A percentile compares a stretch with the other conserved stretches of the same genome.
Evolutionary conservation across 2,113 vertebrate genomes (phyloP).

Genomic region (Nyctereutes procyonoides): DNA sequence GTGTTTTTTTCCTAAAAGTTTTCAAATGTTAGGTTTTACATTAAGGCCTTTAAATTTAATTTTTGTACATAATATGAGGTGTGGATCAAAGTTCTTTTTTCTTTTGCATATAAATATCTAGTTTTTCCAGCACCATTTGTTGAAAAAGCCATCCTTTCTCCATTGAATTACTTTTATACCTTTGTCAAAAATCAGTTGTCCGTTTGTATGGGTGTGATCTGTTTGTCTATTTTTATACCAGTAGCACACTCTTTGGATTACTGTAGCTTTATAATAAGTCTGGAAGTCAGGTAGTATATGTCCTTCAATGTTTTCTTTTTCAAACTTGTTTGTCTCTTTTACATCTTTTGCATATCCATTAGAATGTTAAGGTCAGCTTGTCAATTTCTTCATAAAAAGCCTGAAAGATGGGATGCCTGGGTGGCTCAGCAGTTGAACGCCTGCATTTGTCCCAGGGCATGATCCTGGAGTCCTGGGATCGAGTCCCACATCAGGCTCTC

Average conservation of each 20-base stretch:
- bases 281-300: background rate
- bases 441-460: no score
- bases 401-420: background rate
- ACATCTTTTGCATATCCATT: background rate
- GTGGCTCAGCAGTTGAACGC: no score
- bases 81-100: background rate
- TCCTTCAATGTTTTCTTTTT: background rate
- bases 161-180: background rate
- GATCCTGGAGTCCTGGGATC: no score
- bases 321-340: background rate
- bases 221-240: background rate
- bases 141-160: background rate
- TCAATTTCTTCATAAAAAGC: background rate
- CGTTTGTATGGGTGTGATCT: background rate
- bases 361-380: background rate
- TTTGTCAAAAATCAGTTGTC: background rate
- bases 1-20: background rate
- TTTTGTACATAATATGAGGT: background rate
- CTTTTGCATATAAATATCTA: background rate
- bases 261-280: background rate
- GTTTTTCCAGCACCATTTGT: background rate
- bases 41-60: background rate
- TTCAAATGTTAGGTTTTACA: constrained; percentile 17
- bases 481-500: no score
- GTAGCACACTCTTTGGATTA: background rate